These are phyloP conservation scores for Anguilla anguilla DNA, from an alignment of 2,797 vertebrate genomes.

Conservation along the genomic window DNA sequence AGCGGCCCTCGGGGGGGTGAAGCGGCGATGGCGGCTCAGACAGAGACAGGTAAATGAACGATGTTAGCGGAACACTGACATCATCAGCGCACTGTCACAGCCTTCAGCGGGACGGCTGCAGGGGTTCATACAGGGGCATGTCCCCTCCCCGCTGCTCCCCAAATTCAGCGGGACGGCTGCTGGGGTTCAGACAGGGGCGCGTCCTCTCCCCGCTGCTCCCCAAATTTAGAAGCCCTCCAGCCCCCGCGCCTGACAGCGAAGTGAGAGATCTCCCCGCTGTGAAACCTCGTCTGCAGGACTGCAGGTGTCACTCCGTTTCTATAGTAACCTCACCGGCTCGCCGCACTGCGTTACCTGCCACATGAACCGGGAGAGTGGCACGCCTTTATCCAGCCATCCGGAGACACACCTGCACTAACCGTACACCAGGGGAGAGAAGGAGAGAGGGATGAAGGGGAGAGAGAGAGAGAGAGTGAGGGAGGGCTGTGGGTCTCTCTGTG, in stretches of 20 bases:
- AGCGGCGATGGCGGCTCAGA: not conserved
- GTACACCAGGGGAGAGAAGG: not conserved
- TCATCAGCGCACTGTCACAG: too few species aligned
- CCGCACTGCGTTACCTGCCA: conserved; percentile 65
- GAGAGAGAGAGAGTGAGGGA: not conserved
- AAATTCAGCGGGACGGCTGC: too few species aligned
- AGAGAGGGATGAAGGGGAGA: not conserved
- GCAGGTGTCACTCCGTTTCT: conserved; percentile 58
- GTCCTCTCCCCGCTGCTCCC: too few species aligned
- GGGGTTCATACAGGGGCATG: too few species aligned
- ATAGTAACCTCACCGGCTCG: conserved; percentile 71
- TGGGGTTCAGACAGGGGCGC: too few species aligned
- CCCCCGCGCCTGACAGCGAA: conserved; percentile 46
- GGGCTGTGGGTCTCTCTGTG: too few species aligned
- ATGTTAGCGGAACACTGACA: not conserved
- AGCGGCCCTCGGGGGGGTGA: too few species aligned
- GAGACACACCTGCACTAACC: conserved; percentile 55
- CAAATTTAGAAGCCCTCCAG: conserved; percentile 37
- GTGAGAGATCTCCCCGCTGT: not conserved
- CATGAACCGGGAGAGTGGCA: conserved; percentile 60
- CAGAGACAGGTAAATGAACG: not conserved
- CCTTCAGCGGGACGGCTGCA: too few species aligned
- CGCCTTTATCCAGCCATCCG: conserved; percentile 53
- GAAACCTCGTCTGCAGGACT: not conserved
- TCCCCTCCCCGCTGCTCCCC: too few species aligned